These are phyloP conservation scores for Leucoraja ocellata DNA, from an alignment of 2,797 vertebrate genomes.

Conservation along the genomic window DNA sequence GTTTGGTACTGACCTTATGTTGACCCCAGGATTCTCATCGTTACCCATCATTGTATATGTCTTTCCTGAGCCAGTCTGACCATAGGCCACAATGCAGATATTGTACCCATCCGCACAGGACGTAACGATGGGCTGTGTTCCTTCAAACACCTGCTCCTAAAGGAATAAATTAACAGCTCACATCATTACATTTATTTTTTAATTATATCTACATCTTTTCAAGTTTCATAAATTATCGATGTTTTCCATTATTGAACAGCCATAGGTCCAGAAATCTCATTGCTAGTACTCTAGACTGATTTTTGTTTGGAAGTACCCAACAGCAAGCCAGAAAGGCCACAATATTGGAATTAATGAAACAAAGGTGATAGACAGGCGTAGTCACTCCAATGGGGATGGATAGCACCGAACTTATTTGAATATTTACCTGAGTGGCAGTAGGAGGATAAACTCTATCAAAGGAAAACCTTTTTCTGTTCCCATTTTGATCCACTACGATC, in stretches of 20 bases:
- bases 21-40: slow-evolving; percentile 55
- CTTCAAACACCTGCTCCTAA: slow-evolving; percentile 52
- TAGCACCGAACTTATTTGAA: neutral
- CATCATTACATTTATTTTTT: neutral
- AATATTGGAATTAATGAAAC: neutral
- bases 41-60: slow-evolving; percentile 61
- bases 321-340: neutral
- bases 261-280: neutral
- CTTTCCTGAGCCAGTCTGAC: slow-evolving; percentile 60
- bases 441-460: slow-evolving; percentile 56
- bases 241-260: neutral
- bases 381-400: neutral
- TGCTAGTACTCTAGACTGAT: neutral
- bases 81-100: slow-evolving; percentile 57
- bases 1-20: slow-evolving; percentile 50
- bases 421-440: slow-evolving; percentile 54
- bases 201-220: neutral
- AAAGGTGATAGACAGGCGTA: neutral
- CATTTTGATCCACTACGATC: slow-evolving; percentile 48
- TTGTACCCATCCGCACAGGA: slow-evolving; percentile 59
- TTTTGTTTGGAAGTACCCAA: neutral
- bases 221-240: neutral
- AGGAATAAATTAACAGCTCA: neutral
- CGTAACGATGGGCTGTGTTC: slow-evolving; percentile 51
- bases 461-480: slow-evolving; percentile 52